Evolutionary conservation across 1,140 invertebrate genomes (phyloP).

Genomic region (Mercenaria mercenaria): DNA sequence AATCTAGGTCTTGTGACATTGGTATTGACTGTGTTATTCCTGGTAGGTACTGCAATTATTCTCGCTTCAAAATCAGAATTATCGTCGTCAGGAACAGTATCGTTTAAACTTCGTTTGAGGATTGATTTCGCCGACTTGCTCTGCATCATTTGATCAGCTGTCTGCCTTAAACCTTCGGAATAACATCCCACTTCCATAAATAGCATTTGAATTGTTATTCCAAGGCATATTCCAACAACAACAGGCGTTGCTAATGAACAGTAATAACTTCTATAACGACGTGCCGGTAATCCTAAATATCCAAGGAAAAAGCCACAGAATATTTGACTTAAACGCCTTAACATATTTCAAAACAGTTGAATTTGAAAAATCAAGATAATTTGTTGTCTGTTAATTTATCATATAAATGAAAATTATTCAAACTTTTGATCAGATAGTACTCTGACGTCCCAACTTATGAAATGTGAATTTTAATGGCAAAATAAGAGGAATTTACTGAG

Average conservation of each 20-base stretch:
- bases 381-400: too few relatives aligned
- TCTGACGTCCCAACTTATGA: too few relatives aligned
- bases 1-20: constrained; percentile 73
- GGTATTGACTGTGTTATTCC: constrained; percentile 54
- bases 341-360: too few relatives aligned
- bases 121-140: background rate
- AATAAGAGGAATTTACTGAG: too few relatives aligned
- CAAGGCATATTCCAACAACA: constrained; percentile 79
- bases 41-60: constrained; percentile 62
- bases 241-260: constrained; percentile 66
- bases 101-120: background rate
- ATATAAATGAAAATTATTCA: too few relatives aligned
- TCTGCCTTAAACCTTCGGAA: background rate
- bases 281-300: background rate
- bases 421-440: too few relatives aligned
- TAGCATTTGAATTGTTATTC: constrained; percentile 81
- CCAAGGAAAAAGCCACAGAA: background rate
- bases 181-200: constrained; percentile 82
- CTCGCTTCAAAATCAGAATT: constrained; percentile 46
- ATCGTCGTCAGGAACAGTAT: background rate
- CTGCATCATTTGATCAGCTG: background rate
- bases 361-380: too few relatives aligned
- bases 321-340: too few relatives aligned
- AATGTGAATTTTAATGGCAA: too few relatives aligned
- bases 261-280: background rate